Conservation (phyloP, 2,888 invertebrate genomes). For the Nematopogon swammerdamellus region DNA sequence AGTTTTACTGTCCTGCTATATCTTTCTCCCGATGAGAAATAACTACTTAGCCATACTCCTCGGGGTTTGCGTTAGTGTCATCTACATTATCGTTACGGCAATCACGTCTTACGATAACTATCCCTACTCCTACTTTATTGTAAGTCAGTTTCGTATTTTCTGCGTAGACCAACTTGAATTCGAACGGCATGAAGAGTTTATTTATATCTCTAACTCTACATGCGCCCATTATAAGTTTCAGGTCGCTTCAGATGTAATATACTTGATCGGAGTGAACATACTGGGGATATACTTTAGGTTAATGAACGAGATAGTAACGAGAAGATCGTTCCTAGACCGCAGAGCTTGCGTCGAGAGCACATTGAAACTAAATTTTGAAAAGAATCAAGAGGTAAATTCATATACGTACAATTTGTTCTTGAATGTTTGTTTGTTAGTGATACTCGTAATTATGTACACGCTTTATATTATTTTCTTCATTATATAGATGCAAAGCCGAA, state of each 20-base stretch:
- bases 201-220: too few relatives aligned
- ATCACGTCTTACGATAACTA: conserved; percentile 44
- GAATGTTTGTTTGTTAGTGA: neutral
- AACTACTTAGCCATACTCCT: conserved; percentile 67
- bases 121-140: conserved; percentile 1
- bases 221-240: conserved; percentile 34
- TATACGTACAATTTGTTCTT: neutral
- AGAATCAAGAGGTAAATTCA: conserved; percentile 69
- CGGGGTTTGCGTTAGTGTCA: conserved; percentile 64
- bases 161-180: too few relatives aligned
- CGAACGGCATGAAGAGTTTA: too few relatives aligned
- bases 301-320: conserved; percentile 83
- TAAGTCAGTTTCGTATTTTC: conserved; percentile 2
- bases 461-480: neutral
- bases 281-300: conserved; percentile 86
- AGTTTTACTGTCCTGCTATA: conserved; percentile 74
- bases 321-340: conserved; percentile 83
- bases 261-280: conserved; percentile 70
- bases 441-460: neutral
- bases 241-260: conserved; percentile 69
- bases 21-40: conserved; percentile 78
- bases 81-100: conserved; percentile 55
- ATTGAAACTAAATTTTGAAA: conserved; percentile 74
- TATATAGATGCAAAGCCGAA: too few relatives aligned
- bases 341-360: conserved; percentile 85